Conservation (phyloP, 2,888 invertebrate species). For the Sisyra nigra region DNA sequence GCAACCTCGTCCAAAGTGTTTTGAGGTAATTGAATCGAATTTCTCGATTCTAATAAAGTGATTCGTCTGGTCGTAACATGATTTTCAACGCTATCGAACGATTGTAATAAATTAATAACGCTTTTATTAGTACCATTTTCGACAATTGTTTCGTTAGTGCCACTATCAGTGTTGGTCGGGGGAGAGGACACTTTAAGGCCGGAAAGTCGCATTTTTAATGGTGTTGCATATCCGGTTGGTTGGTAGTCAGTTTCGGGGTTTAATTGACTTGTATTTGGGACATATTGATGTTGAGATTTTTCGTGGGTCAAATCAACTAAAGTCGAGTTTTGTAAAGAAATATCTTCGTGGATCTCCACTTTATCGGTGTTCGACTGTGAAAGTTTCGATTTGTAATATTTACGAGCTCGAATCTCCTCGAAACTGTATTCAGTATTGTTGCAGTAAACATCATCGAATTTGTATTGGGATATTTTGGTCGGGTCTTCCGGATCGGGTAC, state of each 20-base stretch:
- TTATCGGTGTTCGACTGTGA: no score
- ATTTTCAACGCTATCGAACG: not conserved
- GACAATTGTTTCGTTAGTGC: not conserved
- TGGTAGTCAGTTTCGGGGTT: not conserved
- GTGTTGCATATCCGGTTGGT: conserved; percentile 4
- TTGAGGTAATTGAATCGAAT: conserved; percentile 4
- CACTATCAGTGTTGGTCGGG: not conserved
- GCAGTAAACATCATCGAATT: conserved; percentile 45
- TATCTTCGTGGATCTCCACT: no score
- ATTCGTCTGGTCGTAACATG: not conserved
- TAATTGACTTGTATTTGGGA: no score
- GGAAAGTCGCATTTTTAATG: conserved; percentile 4
- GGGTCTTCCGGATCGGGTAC: conserved; percentile 45
- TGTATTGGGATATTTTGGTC: conserved; percentile 47
- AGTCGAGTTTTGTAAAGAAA: no score
- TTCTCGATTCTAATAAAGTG: not conserved
- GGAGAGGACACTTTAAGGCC: conserved; percentile 7
- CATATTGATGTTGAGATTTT: no score
- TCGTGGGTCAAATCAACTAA: no score
- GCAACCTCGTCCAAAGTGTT: conserved; percentile 8
- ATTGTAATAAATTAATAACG: not conserved
- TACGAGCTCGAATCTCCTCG: conserved; percentile 52
- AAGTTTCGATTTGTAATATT: conserved; percentile 8
- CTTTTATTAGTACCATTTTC: not conserved
- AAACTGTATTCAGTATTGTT: conserved; percentile 55